phyloP scores from a whole-genome alignment of 35 echinoderm and acorn worm species.

The Nesometra sesokonis region DNA sequence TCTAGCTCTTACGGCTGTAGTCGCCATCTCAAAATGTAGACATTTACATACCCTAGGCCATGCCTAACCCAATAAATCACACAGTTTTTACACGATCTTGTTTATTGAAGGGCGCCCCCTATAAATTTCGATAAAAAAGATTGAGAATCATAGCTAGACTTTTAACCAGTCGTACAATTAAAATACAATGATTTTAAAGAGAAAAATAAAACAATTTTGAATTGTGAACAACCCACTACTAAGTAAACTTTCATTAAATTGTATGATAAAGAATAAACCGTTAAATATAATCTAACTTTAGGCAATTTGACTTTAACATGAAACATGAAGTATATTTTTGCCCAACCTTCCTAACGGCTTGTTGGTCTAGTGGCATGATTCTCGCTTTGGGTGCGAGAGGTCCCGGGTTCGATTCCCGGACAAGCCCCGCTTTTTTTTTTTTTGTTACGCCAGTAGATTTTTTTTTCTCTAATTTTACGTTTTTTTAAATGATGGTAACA shows the following conservation, averaged over 20 bases:
- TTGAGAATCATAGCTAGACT: neutral
- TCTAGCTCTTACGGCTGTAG: neutral
- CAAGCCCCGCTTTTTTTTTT: neutral
- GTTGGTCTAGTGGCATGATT: slow-evolving; percentile 28
- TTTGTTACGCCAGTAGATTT: too few species aligned
- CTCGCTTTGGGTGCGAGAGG: slow-evolving; percentile 26
- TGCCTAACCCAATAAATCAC: neutral
- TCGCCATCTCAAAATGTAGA: neutral
- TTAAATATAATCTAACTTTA: too few species aligned
- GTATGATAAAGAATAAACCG: too few species aligned
- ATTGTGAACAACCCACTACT: too few species aligned
- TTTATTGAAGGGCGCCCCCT: neutral
- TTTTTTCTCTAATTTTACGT: too few species aligned
- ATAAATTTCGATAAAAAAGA: neutral
- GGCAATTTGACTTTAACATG: neutral
- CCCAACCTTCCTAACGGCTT: neutral
- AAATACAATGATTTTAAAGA: too few species aligned
- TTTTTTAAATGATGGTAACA: too few species aligned
- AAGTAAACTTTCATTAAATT: too few species aligned
- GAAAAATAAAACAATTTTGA: too few species aligned
- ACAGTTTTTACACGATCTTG: neutral
- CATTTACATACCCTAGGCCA: neutral
- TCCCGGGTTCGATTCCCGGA: slow-evolving; percentile 24
- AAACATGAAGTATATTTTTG: neutral
- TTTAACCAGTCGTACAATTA: neutral